Conservation (phyloP, 1,140 invertebrate species). For the Tribolium madens region DNA sequence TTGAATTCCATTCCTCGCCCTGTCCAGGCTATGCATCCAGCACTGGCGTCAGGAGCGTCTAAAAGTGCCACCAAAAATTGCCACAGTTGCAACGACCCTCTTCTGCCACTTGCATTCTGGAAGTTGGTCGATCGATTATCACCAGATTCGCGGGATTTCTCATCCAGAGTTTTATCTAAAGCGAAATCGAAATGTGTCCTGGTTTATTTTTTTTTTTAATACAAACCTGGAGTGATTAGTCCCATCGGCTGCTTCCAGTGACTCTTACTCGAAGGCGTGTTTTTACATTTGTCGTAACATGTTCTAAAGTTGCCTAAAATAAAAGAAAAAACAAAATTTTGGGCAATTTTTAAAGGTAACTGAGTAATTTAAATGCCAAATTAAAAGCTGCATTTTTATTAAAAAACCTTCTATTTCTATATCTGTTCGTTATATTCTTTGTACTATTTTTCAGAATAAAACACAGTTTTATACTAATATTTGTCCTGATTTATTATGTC, state of each 20-base stretch:
- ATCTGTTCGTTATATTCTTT: too few species aligned
- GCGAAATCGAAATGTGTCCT: background rate
- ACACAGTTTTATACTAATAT: too few species aligned
- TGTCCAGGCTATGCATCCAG: constrained; percentile 95
- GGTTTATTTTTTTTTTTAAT: background rate
- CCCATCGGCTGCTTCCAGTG: constrained; percentile 29
- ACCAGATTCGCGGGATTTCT: constrained; percentile 47
- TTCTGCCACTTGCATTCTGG: constrained; percentile 65
- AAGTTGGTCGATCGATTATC: constrained; percentile 46
- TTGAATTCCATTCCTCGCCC: constrained; percentile 95
- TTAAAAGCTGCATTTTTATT: too few species aligned
- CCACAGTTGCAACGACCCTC: constrained; percentile 93
- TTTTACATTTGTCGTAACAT: constrained; percentile 14
- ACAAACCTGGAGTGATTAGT: constrained; percentile 8
- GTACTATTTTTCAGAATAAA: too few species aligned
- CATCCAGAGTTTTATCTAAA: constrained; percentile 41
- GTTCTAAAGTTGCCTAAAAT: constrained; percentile 18
- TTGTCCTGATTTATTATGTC: too few species aligned
- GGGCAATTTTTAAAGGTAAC: too few species aligned
- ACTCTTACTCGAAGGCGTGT: constrained; percentile 1
- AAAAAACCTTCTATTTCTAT: too few species aligned
- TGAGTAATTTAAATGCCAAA: too few species aligned
- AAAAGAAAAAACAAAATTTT: too few species aligned
- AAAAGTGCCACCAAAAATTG: constrained; percentile 92
- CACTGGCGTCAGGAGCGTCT: constrained; percentile 83